Base-by-base conservation (phyloP, 2,888 invertebrate genomes). In the Boloria selene region DNA sequence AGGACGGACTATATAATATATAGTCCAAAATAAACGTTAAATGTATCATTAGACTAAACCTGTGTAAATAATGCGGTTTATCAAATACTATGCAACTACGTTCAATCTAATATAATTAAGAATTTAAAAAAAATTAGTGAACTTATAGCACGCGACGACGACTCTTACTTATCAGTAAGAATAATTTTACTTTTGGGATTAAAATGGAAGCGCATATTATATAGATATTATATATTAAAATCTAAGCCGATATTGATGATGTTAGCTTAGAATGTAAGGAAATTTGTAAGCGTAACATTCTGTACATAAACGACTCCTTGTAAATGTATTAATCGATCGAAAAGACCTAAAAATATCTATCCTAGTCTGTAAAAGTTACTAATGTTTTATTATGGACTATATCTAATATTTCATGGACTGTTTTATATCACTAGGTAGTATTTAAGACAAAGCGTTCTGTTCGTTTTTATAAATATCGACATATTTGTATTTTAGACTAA, bases 201-300 rank as follows among this genome's bases (percentile, higher is more conserved):
- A 14, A 56, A n/a, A 26, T 56, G 56, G 56, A 56, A 56, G 56
- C 56, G 56, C 56, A 56, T 16, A n/a, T 56, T 56, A 45, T 10
- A 56, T n/a, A 26, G 10, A 52, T 14, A 26, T 31, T 52, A 53
- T 26, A 18, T 4, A 18, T 22, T 56, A 56, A n/a, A 22, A n/a
- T 14, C 45, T 56, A 45, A 38, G 10, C 10, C 31, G 31, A 38
- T 38, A 10, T 38, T 38, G 10, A 38, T 38, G 31, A 38, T 38
- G 31, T 38, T 38, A 38, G 31, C 10, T 38, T 38, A 38, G 31
- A 38, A 10, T 38, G 10, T 7, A 7, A 38, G 31, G 3, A 38
- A 38, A 38, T 7, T 1, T 10, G 31, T 31, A 31, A 5, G 6
- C 10, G 7, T 10, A 38, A 38, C 31, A 38, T 38, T 38, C 3